Conservation (phyloP, 2,113 vertebrate genomes). For the Bungarus multicinctus region DNA sequence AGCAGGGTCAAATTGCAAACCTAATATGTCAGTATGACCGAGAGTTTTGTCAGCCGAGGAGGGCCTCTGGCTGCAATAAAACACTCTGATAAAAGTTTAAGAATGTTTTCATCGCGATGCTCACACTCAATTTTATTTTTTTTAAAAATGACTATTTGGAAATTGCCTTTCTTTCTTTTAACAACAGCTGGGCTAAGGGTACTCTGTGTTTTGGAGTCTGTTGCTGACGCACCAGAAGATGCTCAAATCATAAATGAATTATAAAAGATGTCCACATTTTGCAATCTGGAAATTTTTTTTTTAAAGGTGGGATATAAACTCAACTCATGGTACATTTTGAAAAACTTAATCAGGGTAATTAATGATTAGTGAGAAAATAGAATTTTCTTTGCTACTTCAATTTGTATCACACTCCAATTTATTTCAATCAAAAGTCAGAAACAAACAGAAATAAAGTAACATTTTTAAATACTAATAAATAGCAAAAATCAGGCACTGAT, state of each 20-base stretch:
- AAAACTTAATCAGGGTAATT: background rate
- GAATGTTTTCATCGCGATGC: background rate
- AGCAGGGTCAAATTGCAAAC: background rate
- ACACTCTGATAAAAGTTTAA: slow-evolving; percentile 5
- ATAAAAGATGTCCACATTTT: background rate
- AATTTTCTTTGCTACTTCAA: background rate
- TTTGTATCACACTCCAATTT: background rate
- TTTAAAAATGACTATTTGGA: background rate
- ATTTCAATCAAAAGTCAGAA: background rate
- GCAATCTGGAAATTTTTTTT: background rate
- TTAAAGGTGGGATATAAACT: background rate
- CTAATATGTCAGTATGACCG: slow-evolving; percentile 7
- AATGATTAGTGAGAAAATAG: background rate
- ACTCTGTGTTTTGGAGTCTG: background rate
- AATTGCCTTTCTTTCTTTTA: background rate
- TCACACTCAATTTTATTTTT: background rate
- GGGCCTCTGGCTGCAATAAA: background rate
- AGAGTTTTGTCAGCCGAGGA: background rate
- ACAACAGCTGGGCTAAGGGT: background rate
- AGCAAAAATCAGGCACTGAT: background rate
- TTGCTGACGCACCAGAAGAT: background rate
- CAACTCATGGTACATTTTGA: background rate
- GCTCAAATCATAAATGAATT: background rate
- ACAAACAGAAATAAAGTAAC: background rate
- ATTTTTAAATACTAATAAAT: background rate